Evolutionary conservation across 2,888 invertebrate genomes (phyloP).

Genomic region (Cheilosia pagana): DNA sequence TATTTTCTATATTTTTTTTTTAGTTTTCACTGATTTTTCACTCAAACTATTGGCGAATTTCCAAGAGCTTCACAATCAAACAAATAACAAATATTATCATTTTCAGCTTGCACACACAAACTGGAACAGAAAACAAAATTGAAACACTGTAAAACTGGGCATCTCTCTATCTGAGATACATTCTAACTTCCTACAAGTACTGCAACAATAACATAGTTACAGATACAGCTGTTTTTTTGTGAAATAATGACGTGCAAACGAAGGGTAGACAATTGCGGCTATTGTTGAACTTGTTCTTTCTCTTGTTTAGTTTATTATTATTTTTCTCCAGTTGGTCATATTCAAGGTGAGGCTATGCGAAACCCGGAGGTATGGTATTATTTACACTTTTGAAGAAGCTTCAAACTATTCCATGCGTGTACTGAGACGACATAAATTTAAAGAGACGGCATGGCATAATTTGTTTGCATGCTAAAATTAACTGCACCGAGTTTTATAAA

Average conservation of each 20-base stretch:
- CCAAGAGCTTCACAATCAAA: slow-evolving; percentile 49
- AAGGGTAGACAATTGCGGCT: slow-evolving; percentile 57
- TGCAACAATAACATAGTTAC: slow-evolving; percentile 25
- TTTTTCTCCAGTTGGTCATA: slow-evolving; percentile 36
- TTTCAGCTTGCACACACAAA: slow-evolving; percentile 52
- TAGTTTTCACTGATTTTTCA: background rate
- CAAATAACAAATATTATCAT: slow-evolving; percentile 19
- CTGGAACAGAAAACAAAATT: slow-evolving; percentile 8
- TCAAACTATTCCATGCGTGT: background rate
- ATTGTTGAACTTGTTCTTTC: slow-evolving; percentile 40
- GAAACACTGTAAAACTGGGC: background rate
- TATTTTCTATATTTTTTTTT: slow-evolving; percentile 13
- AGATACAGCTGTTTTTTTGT: slow-evolving; percentile 6
- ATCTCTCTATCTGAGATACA: slow-evolving; percentile 3
- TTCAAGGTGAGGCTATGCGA: slow-evolving; percentile 35
- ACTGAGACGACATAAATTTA: background rate
- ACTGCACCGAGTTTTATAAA: background rate
- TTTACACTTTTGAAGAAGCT: slow-evolving; percentile 20
- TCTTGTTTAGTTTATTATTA: slow-evolving; percentile 43
- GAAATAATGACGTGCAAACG: slow-evolving; percentile 46
- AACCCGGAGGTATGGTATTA: slow-evolving; percentile 28
- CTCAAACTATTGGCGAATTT: slow-evolving; percentile 42
- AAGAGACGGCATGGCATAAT: slow-evolving; percentile 7
- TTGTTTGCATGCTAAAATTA: slow-evolving; percentile 31
- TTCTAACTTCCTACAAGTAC: slow-evolving; percentile 43